A percentile compares a stretch with the other conserved stretches of the same genome.
These are phyloP conservation scores for Drosophila watanabei DNA, from an alignment of 1,140 invertebrate genomes.

Conservation along the genomic window DNA sequence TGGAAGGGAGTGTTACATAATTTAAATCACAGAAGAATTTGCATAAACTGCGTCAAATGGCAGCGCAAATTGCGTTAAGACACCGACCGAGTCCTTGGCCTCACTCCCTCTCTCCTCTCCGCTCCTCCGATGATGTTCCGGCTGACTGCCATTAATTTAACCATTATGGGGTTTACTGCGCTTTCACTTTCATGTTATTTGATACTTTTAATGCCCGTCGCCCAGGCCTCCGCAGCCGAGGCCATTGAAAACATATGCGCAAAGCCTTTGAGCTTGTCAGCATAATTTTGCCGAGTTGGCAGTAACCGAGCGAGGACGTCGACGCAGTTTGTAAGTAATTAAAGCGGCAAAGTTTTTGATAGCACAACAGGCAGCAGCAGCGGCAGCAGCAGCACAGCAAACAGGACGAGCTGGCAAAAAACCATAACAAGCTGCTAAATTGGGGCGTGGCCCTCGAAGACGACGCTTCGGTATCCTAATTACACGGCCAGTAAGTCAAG, in stretches of 20 bases:
- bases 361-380: constrained; percentile 54
- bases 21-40: constrained; percentile 70
- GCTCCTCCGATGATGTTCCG: constrained; percentile 17
- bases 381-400: neutral
- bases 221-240: constrained; percentile 18
- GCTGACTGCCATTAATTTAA: constrained; percentile 74
- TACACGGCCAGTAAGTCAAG: constrained; percentile 33
- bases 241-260: constrained; percentile 79
- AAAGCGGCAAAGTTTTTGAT: constrained; percentile 76
- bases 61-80: constrained; percentile 61
- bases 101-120: neutral
- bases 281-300: constrained; percentile 44
- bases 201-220: constrained; percentile 66
- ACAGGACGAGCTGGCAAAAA: constrained; percentile 19
- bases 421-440: constrained; percentile 59
- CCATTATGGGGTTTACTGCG: constrained; percentile 77
- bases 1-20: constrained; percentile 39
- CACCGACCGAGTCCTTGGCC: constrained; percentile 39
- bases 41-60: constrained; percentile 67
- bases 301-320: constrained; percentile 27
- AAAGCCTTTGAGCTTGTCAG: constrained; percentile 66
- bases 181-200: constrained; percentile 79
- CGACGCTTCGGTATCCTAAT: constrained; percentile 30
- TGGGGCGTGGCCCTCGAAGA: constrained; percentile 36
- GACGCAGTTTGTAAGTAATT: constrained; percentile 69